phyloP scores from a whole-genome alignment of 2,888 invertebrate species.

The Pheosia gnoma region DNA sequence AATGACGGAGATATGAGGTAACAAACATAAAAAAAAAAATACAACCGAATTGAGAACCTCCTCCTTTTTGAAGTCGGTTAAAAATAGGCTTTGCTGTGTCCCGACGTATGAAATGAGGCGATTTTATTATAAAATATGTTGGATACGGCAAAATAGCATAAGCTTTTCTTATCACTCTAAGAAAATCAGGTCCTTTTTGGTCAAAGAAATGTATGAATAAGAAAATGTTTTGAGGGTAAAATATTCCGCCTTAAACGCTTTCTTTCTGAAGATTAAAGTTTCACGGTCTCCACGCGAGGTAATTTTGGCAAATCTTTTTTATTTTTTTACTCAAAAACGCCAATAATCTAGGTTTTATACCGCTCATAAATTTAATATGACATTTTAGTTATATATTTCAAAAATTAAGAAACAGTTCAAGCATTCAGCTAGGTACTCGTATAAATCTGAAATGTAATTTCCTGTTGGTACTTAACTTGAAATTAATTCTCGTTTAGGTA shows the following conservation, averaged over 20 bases:
- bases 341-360: no score
- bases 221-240: neutral
- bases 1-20: no score
- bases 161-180: neutral
- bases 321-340: neutral
- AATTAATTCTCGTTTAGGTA: no score
- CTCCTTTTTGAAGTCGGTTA: no score
- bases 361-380: no score
- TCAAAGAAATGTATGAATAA: constrained; percentile 3
- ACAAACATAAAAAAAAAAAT: no score
- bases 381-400: neutral
- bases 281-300: neutral
- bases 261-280: constrained; percentile 2
- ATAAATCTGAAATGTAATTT: constrained; percentile 2
- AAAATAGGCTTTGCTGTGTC: no score
- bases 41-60: no score
- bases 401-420: neutral
- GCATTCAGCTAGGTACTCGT: neutral
- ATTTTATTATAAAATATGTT: neutral
- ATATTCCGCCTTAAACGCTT: neutral
- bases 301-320: neutral
- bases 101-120: no score
- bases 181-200: neutral
- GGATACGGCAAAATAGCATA: neutral
- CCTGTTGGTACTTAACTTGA: constrained; percentile 4